Evolutionary conservation across 2,888 invertebrate genomes (phyloP).

Genomic region (Heliconius ethilla): DNA sequence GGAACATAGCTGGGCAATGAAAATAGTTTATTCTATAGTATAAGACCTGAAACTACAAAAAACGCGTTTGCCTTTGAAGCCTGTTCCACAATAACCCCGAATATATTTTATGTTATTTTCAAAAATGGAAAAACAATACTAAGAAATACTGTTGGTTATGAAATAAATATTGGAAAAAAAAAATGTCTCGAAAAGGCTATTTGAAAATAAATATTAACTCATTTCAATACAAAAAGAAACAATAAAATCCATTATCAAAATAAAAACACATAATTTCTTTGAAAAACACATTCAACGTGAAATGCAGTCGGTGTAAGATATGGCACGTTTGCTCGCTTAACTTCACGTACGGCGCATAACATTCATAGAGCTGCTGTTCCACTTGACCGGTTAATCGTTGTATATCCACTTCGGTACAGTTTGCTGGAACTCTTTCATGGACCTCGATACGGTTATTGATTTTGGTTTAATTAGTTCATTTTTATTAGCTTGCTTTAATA

Average conservation of each 20-base stretch:
- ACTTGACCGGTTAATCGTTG: constrained; percentile 30
- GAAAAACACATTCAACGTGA: not conserved
- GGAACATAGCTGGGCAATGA: too few species aligned
- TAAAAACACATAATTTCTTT: not conserved
- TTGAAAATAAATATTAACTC: too few species aligned
- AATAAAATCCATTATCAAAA: not conserved
- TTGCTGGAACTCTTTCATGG: not conserved
- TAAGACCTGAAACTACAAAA: too few species aligned
- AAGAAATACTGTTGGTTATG: too few species aligned
- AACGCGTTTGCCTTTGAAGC: too few species aligned
- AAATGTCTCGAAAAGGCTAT: too few species aligned
- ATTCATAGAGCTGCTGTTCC: constrained; percentile 36
- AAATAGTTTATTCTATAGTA: too few species aligned
- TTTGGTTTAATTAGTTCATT: not conserved
- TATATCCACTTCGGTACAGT: constrained; percentile 28
- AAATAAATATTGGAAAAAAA: too few species aligned
- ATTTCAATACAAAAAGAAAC: too few species aligned
- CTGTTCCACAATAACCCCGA: too few species aligned
- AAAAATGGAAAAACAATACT: not conserved
- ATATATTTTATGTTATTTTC: too few species aligned
- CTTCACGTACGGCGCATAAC: constrained; percentile 32
- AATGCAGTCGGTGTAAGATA: constrained; percentile 20
- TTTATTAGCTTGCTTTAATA: not conserved
- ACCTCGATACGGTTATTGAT: constrained; percentile 4
- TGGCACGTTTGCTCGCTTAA: constrained; percentile 31